phyloP scores from a whole-genome alignment of 2,113 vertebrate genomes.

The Emydocephalus ijimae region DNA sequence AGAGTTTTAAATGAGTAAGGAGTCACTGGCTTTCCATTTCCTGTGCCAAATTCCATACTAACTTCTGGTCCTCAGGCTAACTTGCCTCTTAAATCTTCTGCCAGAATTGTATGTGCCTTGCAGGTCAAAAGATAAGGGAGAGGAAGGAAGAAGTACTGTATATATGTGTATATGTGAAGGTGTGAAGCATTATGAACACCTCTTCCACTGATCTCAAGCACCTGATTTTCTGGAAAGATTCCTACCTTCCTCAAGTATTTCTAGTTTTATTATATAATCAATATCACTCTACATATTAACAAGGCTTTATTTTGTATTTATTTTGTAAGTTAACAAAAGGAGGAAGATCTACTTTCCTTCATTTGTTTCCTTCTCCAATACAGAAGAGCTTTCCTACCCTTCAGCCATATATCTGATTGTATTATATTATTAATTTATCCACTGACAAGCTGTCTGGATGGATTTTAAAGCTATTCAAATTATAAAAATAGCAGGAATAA shows the following conservation, averaged over 20 bases:
- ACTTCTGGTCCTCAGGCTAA: conserved; percentile 3
- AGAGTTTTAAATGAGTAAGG: neutral
- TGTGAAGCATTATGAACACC: neutral
- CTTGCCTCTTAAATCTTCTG: neutral
- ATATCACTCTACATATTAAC: neutral
- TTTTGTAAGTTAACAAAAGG: neutral
- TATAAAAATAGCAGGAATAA: neutral
- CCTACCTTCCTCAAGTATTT: neutral
- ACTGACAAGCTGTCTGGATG: neutral
- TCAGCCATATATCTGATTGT: neutral
- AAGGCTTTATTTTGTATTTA: no score
- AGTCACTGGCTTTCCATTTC: neutral
- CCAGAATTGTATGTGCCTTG: neutral
- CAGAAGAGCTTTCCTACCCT: neutral
- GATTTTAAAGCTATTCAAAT: neutral
- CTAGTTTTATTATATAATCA: neutral
- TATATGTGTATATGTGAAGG: neutral
- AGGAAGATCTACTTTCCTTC: neutral
- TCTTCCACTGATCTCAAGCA: neutral
- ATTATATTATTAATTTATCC: neutral
- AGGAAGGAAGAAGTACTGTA: neutral
- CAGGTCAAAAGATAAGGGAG: neutral
- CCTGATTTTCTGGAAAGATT: neutral
- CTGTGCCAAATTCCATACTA: conserved; percentile 11
- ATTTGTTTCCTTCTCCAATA: neutral